Base-by-base conservation (phyloP, 2,113 vertebrate species). In the Corydoras sp. region DNA sequence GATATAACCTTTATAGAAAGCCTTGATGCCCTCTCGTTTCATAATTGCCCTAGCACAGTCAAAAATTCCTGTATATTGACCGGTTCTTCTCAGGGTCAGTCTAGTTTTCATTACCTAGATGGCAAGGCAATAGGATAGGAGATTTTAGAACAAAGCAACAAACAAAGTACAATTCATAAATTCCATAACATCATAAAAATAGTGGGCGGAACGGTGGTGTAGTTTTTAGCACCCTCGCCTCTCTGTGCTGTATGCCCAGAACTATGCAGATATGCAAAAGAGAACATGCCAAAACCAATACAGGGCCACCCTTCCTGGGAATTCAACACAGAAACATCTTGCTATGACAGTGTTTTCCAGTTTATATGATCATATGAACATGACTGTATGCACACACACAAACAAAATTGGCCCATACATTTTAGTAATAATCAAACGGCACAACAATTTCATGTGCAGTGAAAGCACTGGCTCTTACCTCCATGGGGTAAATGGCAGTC, bases 401-500 rank as follows among this genome's bases (percentile, higher is more conserved):
- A 0, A 43, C 35, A 43, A 43, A 43, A 43, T 43, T 43, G 35
- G 4, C 35, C 35, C 35, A 43, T 43, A 43, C 35, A 43, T 8
- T 43, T 8, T 2, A 43, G 35, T 4, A 43, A 43, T 43, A 43
- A 43, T 43, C 7, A 43, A 29, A 15, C 30, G 58, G 32, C 49
- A n/a, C 32, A 58, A 51, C 0, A 30, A 9, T 43, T 50, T 12
- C 31, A 63, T 56, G n/a, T 13, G 29, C 9, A 64, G 55, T 13
- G 11, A 9, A 12, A 50, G 65, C 9, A 12, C 35, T 14, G 13
- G 29, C 18, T 59, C 85, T 77, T 81, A 94, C 95, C 91, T 98
- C 95, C 95, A 96, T 94, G n/a, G 96, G 96, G 82, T 98, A 98
- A 84, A 98, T 97, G 69, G 92, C 90, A 0, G 95, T 95, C 82